Evolutionary conservation across 92 coral and sea anemone species (phyloP).

Genomic region (Porites cylindrica): DNA sequence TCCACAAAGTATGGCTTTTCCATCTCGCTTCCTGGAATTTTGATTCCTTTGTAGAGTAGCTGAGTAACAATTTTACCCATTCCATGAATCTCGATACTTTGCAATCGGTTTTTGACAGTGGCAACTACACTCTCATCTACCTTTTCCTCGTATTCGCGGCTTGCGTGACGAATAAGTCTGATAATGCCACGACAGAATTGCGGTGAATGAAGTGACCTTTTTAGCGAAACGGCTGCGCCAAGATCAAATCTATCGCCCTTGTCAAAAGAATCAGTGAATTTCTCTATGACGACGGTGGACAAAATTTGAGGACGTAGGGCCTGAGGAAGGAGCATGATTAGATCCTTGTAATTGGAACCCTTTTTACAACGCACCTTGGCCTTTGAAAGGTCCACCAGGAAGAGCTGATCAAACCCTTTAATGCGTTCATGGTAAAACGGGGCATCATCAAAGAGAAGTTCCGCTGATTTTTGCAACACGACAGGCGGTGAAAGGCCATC

Average conservation of each 20-base stretch:
- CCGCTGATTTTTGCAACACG: constrained; percentile 47
- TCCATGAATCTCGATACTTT: constrained; percentile 28
- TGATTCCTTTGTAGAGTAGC: constrained; percentile 33
- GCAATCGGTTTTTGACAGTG: constrained; percentile 19
- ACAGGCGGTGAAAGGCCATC: not conserved
- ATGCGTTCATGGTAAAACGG: constrained; percentile 69
- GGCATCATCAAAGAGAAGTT: constrained; percentile 66
- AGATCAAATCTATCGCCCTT: not conserved
- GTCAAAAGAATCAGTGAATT: not conserved
- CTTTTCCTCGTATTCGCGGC: not conserved
- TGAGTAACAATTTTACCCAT: constrained; percentile 7
- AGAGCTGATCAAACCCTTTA: not conserved
- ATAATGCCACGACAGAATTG: constrained; percentile 59
- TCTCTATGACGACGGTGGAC: constrained; percentile 56
- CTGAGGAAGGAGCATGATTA: constrained; percentile 53
- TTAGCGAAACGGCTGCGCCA: not conserved
- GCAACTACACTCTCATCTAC: constrained; percentile 11
- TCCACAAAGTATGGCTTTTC: constrained; percentile 5
- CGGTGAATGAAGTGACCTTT: constrained; percentile 10
- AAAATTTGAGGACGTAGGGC: constrained; percentile 58
- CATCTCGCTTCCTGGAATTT: constrained; percentile 45
- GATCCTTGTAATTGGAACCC: constrained; percentile 15
- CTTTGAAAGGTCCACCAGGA: constrained; percentile 46
- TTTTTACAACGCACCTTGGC: not conserved
- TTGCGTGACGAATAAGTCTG: constrained; percentile 67